A percentile compares a stretch with the other conserved stretches of the same genome.
These are phyloP conservation scores for Clunio marinus DNA, from an alignment of 2,888 invertebrate genomes.

Conservation along the genomic window DNA sequence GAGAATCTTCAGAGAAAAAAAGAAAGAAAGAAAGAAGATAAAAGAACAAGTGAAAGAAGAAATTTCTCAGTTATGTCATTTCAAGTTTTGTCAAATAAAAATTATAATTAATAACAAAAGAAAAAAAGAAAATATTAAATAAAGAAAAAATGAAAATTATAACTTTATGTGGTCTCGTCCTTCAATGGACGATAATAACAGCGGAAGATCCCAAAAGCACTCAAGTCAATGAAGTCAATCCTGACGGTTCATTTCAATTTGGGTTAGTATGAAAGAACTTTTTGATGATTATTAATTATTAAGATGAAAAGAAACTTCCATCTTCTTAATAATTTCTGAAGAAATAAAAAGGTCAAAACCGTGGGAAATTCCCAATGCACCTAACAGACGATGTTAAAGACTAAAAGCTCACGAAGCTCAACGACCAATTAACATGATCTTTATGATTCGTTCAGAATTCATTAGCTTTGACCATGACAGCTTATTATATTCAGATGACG, in stretches of 20 bases:
- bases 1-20: not conserved
- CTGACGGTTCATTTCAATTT: conserved; percentile 72
- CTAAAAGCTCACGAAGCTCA: no score
- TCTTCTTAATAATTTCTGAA: no score
- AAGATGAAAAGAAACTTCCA: no score
- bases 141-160: not conserved
- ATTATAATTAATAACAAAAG: no score
- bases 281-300: no score
- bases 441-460: conserved; percentile 37
- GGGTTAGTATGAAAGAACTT: conserved; percentile 59
- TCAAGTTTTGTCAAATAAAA: no score
- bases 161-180: not conserved
- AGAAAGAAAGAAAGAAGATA: not conserved
- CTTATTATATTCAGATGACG: conserved; percentile 38
- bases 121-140: not conserved
- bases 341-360: conserved; percentile 33
- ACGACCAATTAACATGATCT: conserved; percentile 27
- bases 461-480: conserved; percentile 32
- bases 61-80: no score
- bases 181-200: not conserved
- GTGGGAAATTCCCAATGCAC: conserved; percentile 35
- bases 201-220: conserved; percentile 1
- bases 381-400: not conserved
- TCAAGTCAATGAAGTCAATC: conserved; percentile 56
- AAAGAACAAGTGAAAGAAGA: no score